Conservation (phyloP, 2,888 invertebrate genomes). For the Deilephila elpenor region DNA sequence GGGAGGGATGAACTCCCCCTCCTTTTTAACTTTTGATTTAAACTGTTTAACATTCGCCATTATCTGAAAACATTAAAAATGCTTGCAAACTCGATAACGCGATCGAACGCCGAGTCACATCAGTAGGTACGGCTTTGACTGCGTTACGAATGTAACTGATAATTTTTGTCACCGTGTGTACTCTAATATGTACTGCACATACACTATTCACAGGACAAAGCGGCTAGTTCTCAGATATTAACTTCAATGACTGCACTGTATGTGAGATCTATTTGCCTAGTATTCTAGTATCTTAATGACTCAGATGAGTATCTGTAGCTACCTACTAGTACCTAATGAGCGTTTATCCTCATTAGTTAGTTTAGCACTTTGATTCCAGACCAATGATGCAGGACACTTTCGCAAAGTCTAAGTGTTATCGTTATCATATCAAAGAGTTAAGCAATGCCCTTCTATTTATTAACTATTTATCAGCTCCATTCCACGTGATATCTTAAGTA, state of each 20-base stretch:
- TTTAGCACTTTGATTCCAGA: background rate
- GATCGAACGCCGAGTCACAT: background rate
- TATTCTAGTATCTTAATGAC: background rate
- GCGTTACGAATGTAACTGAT: conserved; percentile 55
- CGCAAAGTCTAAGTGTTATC: conserved; percentile 42
- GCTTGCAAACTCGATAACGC: background rate
- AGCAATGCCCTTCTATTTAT: conserved; percentile 43
- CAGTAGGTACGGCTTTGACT: conserved; percentile 42
- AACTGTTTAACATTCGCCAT: conserved; percentile 64
- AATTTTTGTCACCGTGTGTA: conserved; percentile 44
- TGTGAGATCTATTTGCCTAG: background rate
- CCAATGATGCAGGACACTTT: background rate
- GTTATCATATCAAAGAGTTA: conserved; percentile 48
- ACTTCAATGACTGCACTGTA: conserved; percentile 22
- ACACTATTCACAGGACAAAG: conserved; percentile 29
- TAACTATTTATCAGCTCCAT: conserved; percentile 44
- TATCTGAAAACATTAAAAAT: conserved; percentile 33
- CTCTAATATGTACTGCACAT: conserved; percentile 36
- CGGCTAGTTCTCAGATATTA: conserved; percentile 21
- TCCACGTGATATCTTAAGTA: conserved; percentile 51
- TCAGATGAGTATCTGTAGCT: background rate
- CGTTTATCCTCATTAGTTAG: background rate
- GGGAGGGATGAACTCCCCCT: conserved; percentile 87
- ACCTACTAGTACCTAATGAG: background rate
- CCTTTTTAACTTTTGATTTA: conserved; percentile 69